Evolutionary conservation across 2,888 invertebrate genomes (phyloP).

Genomic region (Hyposoter didymator): DNA sequence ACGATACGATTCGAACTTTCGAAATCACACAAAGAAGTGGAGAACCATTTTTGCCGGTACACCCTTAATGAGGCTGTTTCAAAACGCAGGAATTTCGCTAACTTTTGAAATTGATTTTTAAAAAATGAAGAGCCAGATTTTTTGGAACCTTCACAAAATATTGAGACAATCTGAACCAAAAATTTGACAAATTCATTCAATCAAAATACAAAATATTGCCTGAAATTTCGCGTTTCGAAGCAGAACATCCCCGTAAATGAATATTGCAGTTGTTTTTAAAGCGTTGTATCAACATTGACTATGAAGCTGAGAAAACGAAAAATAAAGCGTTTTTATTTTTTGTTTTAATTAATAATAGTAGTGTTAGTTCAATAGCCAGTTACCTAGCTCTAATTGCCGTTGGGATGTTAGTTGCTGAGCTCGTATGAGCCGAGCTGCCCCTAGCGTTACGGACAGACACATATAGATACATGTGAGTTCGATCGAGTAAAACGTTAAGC

Average conservation of each 20-base stretch:
- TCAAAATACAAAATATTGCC: background rate
- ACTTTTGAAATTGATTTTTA: background rate
- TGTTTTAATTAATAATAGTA: conserved; percentile 39
- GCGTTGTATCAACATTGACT: background rate
- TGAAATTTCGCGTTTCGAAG: background rate
- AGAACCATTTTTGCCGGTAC: background rate
- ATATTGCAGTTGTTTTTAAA: conserved; percentile 8
- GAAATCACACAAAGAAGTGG: background rate
- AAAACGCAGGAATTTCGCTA: background rate
- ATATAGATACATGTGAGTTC: conserved; percentile 65
- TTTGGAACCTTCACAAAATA: background rate
- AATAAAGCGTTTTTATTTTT: conserved; percentile 7
- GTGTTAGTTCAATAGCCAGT: conserved; percentile 64
- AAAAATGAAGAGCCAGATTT: background rate
- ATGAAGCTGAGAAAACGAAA: conserved; percentile 30
- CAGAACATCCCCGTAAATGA: background rate
- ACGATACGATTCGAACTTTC: background rate
- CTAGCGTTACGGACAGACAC: conserved; percentile 74
- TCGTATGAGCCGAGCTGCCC: conserved; percentile 82
- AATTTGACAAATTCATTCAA: background rate
- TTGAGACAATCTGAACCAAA: background rate
- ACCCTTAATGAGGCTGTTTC: background rate
- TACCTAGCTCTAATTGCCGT: conserved; percentile 83
- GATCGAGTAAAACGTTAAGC: conserved; percentile 53
- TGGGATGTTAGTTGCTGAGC: conserved; percentile 84